A percentile compares a stretch with the other conserved stretches of the same genome.
These are phyloP conservation scores for Bombus superbus DNA, from an alignment of 1,140 invertebrate species.

Conservation along the genomic window DNA sequence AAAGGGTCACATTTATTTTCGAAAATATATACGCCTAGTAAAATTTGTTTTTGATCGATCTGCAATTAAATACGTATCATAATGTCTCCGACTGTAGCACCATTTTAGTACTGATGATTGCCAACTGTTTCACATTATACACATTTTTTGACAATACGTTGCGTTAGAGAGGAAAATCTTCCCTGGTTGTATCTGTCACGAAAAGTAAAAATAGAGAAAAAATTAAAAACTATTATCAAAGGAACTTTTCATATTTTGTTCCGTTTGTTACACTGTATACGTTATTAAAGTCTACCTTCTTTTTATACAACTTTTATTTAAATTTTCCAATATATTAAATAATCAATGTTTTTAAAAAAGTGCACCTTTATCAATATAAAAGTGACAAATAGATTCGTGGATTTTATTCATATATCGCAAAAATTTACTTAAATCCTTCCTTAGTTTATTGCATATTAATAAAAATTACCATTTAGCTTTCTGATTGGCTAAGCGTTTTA, in stretches of 20 bases:
- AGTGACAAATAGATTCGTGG: not conserved
- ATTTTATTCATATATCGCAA: not conserved
- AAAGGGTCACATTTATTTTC: conserved; percentile 52
- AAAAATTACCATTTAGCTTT: not conserved
- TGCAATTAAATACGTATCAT: conserved; percentile 35
- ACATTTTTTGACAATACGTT: not conserved
- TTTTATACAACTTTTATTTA: not conserved
- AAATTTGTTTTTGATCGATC: conserved; percentile 28
- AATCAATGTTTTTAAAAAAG: not conserved
- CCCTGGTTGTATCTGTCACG: too few relatives aligned
- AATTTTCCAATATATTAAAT: not conserved
- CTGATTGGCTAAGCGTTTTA: not conserved
- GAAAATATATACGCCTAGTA: not conserved
- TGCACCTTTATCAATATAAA: not conserved
- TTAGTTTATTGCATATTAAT: not conserved
- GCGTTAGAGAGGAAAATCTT: too few relatives aligned
- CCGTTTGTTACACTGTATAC: not conserved
- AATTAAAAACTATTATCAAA: not conserved
- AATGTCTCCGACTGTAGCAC: not conserved
- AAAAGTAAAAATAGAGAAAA: not conserved
- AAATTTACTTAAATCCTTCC: not conserved
- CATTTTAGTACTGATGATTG: conserved; percentile 28
- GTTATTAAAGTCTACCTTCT: not conserved
- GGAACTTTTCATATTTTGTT: not conserved
- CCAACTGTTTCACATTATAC: conserved; percentile 25